Conservation (phyloP, 53 echinoderm and acorn worm genomes). For the Echinometra lucunter region DNA sequence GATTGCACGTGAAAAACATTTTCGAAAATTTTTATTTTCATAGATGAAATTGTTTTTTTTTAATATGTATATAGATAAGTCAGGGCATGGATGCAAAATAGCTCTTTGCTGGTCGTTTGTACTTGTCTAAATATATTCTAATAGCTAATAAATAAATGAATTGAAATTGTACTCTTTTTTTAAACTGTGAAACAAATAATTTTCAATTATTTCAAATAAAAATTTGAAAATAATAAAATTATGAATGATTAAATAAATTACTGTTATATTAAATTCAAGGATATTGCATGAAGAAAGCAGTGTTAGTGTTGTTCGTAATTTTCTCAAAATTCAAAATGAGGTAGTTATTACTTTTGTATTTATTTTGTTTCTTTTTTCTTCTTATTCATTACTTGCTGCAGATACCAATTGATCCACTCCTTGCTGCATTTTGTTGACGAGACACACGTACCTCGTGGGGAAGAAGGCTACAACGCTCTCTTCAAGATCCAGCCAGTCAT, state of each 20-base stretch:
- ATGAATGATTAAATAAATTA: not conserved
- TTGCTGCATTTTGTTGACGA: slow-evolving; percentile 59
- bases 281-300: not conserved
- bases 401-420: slow-evolving; percentile 6
- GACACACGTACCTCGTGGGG: not conserved
- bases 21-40: not conserved
- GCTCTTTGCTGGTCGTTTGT: too few species aligned
- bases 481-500: slow-evolving; percentile 36
- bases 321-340: too few species aligned
- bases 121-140: too few species aligned
- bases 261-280: not conserved
- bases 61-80: too few species aligned
- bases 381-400: slow-evolving; percentile 5
- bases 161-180: too few species aligned
- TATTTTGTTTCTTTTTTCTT: not conserved
- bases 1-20: not conserved
- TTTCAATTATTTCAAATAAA: not conserved
- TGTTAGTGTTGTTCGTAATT: not conserved
- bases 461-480: slow-evolving; percentile 1
- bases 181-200: not conserved
- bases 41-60: too few species aligned
- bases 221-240: not conserved
- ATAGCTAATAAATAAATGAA: too few species aligned
- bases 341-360: too few species aligned
- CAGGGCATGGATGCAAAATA: too few species aligned